These are phyloP conservation scores for Nomia melanderi DNA, from an alignment of 1,140 invertebrate genomes.

Conservation along the genomic window DNA sequence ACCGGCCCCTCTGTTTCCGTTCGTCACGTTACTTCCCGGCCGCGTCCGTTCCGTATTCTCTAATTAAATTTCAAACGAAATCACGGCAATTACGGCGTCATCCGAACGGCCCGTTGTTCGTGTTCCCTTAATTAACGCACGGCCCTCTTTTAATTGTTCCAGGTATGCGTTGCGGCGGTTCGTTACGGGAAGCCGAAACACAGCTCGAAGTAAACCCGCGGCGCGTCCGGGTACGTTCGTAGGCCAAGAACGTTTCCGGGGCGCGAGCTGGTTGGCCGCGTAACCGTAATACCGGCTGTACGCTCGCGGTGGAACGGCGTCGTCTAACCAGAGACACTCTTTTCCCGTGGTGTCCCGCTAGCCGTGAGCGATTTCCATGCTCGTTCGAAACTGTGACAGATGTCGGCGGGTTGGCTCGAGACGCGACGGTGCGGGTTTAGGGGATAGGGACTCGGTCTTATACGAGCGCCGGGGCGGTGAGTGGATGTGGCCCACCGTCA, in stretches of 20 bases:
- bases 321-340: background rate
- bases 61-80: no score
- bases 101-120: background rate
- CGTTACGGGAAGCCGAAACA: background rate
- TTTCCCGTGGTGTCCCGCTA: background rate
- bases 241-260: background rate
- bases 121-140: background rate
- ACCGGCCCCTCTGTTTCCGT: no score
- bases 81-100: background rate
- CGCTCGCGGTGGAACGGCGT: background rate
- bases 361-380: conserved; percentile 49
- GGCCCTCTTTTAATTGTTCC: conserved; percentile 1
- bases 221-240: background rate
- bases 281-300: conserved; percentile 7
- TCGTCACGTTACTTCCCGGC: no score
- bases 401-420: conserved; percentile 2
- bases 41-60: no score
- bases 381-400: conserved; percentile 56
- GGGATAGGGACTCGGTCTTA: conserved; percentile 34
- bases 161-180: background rate
- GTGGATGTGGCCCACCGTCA: conserved; percentile 51
- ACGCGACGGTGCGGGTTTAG: conserved; percentile 4
- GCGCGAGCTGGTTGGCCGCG: conserved; percentile 6
- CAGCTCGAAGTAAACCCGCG: background rate
- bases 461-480: conserved; percentile 38